Percentiles rank a stretch among this genome's conserved stretches.
phyloP scores from a whole-genome alignment of 2,888 invertebrate species.

The Nycteola revayana region DNA sequence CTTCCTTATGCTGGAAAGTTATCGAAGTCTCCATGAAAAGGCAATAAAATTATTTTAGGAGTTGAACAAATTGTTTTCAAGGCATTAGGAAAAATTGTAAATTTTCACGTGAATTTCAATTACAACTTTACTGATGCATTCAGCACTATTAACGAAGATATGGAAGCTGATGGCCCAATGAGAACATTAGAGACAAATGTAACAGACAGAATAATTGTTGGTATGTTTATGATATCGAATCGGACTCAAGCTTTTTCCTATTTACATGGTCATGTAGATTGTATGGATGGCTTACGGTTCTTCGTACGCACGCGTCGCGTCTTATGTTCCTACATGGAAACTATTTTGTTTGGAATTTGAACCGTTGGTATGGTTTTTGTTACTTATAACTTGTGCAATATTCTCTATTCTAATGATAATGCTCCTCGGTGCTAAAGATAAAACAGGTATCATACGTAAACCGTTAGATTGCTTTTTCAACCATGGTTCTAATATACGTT shows the following conservation, averaged over 20 bases:
- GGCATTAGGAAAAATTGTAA: constrained; percentile 18
- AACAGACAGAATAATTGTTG: constrained; percentile 32
- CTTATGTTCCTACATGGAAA: constrained; percentile 32
- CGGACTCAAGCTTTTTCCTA: constrained; percentile 35
- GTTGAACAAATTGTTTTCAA: constrained; percentile 24
- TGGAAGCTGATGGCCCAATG: constrained; percentile 26
- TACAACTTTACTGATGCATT: constrained; percentile 15
- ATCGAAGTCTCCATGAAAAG: not conserved
- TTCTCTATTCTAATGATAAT: constrained; percentile 34
- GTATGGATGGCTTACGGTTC: constrained; percentile 38
- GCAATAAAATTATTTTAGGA: constrained; percentile 14
- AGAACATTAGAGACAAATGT: constrained; percentile 28
- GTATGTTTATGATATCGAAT: constrained; percentile 20
- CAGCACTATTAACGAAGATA: constrained; percentile 16
- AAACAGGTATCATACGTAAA: constrained; percentile 30
- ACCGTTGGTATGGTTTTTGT: constrained; percentile 37
- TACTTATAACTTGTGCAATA: constrained; percentile 30
- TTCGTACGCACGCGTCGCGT: constrained; percentile 41
- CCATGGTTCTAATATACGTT: constrained; percentile 30
- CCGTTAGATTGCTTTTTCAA: constrained; percentile 41
- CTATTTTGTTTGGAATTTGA: constrained; percentile 44
- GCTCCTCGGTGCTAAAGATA: constrained; percentile 31
- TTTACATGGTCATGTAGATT: constrained; percentile 37
- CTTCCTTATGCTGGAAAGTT: constrained; percentile 46
- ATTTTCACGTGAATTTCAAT: constrained; percentile 18